Conservation (phyloP, 2,888 invertebrate species). For the Lordiphosa andalusiaca region DNA sequence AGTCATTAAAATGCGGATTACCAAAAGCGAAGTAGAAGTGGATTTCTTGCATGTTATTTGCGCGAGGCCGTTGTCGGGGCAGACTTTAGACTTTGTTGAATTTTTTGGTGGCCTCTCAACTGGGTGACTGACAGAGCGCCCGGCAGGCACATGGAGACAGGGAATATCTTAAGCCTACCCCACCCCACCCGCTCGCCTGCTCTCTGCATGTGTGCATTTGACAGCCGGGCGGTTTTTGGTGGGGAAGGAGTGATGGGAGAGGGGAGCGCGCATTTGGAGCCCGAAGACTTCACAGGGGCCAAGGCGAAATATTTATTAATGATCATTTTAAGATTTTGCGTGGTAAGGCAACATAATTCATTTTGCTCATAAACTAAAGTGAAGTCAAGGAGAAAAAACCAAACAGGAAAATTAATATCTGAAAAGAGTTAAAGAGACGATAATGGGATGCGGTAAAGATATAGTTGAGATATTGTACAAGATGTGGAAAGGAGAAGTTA, state of each 20-base stretch:
- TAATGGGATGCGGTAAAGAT: background rate
- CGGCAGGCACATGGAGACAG: constrained; percentile 28
- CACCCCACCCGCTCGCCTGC: constrained; percentile 3
- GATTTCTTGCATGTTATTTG: constrained; percentile 68
- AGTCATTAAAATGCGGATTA: constrained; percentile 75
- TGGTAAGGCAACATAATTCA: constrained; percentile 78
- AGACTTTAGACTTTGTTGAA: constrained; percentile 48
- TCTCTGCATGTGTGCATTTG: constrained; percentile 24
- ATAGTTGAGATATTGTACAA: background rate
- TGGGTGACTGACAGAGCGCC: constrained; percentile 52
- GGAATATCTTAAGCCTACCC: constrained; percentile 54
- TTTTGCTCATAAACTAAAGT: constrained; percentile 72
- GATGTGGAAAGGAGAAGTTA: no score
- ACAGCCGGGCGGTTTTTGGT: constrained; percentile 18
- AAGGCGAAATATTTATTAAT: constrained; percentile 74
- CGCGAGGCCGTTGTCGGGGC: constrained; percentile 41
- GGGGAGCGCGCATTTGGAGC: background rate
- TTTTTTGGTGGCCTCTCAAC: constrained; percentile 37
- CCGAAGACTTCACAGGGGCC: constrained; percentile 19
- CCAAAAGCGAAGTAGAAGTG: constrained; percentile 68
- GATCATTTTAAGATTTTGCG: constrained; percentile 78
- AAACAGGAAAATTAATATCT: constrained; percentile 15
- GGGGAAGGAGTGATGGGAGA: no score
- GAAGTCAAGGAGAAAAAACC: constrained; percentile 12
- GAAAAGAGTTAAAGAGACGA: background rate